phyloP scores from a whole-genome alignment of 2,797 vertebrate genomes.

The Tiaroga cobitis region DNA sequence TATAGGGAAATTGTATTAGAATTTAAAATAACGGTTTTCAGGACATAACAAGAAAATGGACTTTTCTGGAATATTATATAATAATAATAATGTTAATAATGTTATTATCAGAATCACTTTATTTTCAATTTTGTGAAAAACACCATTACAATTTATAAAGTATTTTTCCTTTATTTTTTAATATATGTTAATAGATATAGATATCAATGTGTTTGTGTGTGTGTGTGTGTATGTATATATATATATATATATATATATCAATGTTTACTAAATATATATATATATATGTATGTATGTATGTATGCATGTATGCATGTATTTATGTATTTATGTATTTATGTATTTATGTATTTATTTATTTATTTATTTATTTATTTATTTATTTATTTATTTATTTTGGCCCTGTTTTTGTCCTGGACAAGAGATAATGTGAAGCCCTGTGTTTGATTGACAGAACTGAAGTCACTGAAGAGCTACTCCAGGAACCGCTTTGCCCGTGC shows the following conservation, averaged over 20 bases:
- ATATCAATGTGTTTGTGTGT: too few relatives aligned
- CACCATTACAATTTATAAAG: too few relatives aligned
- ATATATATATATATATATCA: too few relatives aligned
- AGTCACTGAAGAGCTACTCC: slow-evolving; percentile 81
- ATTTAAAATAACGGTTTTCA: not conserved
- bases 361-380: too few relatives aligned
- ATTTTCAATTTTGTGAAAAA: not conserved
- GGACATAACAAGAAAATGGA: not conserved
- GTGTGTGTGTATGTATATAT: too few relatives aligned
- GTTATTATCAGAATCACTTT: not conserved
- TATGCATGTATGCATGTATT: too few relatives aligned
- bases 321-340: too few relatives aligned
- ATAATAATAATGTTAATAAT: not conserved
- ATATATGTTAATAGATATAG: too few relatives aligned
- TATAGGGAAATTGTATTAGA: not conserved
- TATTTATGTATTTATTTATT: too few relatives aligned
- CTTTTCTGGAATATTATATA: not conserved
- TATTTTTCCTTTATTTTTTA: not conserved
- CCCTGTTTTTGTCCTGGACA: not conserved
- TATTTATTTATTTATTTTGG: too few relatives aligned
- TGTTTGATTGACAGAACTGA: slow-evolving; percentile 81
- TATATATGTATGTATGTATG: too few relatives aligned
- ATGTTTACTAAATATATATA: too few relatives aligned
- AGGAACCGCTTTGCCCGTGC: slow-evolving; percentile 88
- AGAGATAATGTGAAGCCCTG: not conserved